These are phyloP conservation scores for Disparrhopalites patrizii DNA, from an alignment of 2,888 invertebrate genomes.

Conservation along the genomic window DNA sequence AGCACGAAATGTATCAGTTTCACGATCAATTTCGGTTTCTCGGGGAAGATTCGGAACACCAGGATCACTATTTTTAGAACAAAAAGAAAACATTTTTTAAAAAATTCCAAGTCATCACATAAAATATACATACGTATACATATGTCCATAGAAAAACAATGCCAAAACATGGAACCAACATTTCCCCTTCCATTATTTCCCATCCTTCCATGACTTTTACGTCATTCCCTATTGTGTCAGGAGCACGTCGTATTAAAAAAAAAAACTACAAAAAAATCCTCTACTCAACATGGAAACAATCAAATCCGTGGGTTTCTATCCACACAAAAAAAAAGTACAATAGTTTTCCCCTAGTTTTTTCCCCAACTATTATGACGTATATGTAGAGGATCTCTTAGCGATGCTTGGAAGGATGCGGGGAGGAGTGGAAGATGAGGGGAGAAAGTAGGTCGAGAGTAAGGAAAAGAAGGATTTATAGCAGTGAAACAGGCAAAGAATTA, in stretches of 20 bases:
- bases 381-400: no score
- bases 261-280: not conserved
- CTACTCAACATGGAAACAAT: not conserved
- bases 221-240: not conserved
- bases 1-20: conserved; percentile 45
- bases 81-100: no score
- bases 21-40: conserved; percentile 41
- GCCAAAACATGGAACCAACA: not conserved
- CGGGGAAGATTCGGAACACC: conserved; percentile 43
- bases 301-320: not conserved
- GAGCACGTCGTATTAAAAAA: not conserved
- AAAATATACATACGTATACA: no score
- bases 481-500: no score
- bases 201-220: not conserved
- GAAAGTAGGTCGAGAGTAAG: no score
- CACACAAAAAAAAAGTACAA: no score
- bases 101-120: not conserved
- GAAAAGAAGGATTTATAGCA: no score
- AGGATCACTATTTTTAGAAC: conserved; percentile 43
- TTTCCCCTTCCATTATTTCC: not conserved
- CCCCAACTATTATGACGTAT: no score
- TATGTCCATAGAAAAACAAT: no score
- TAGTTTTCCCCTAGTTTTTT: no score
- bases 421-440: no score
- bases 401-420: no score